phyloP scores from a whole-genome alignment of 1,140 invertebrate species.

The Ctenoplectra terminalis region DNA sequence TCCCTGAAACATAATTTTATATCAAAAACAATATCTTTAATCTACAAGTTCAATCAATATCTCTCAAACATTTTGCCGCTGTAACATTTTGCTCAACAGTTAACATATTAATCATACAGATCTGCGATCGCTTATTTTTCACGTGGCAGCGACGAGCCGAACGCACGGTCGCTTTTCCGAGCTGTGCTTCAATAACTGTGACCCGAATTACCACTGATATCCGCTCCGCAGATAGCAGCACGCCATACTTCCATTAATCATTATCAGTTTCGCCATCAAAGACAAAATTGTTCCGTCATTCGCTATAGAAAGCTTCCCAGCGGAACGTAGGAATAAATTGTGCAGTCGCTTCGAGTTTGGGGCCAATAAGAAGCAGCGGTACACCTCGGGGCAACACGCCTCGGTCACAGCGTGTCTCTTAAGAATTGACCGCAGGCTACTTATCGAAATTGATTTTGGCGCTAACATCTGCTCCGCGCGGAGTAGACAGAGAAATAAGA shows the following conservation, averaged over 20 bases:
- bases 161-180: neutral
- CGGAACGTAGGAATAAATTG: slow-evolving; percentile 12
- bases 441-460: slow-evolving; percentile 62
- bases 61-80: no score
- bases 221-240: neutral
- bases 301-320: no score
- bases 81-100: no score
- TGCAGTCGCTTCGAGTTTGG: slow-evolving; percentile 15
- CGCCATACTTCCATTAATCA: slow-evolving; percentile 27
- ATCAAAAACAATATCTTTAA: no score
- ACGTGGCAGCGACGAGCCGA: no score
- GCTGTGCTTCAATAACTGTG: neutral
- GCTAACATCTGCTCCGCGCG: neutral
- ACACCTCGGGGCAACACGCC: neutral
- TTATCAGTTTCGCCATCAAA: slow-evolving; percentile 16
- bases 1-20: no score
- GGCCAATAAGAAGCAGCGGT: neutral
- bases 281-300: neutral
- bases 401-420: slow-evolving; percentile 16
- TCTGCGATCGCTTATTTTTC: no score
- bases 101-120: no score
- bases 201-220: neutral
- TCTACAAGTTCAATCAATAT: no score
- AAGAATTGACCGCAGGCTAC: slow-evolving; percentile 46
- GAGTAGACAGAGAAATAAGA: neutral